Evolutionary conservation across 1,140 invertebrate genomes (phyloP).

Genomic region (Thaumetopoea pityocampa): DNA sequence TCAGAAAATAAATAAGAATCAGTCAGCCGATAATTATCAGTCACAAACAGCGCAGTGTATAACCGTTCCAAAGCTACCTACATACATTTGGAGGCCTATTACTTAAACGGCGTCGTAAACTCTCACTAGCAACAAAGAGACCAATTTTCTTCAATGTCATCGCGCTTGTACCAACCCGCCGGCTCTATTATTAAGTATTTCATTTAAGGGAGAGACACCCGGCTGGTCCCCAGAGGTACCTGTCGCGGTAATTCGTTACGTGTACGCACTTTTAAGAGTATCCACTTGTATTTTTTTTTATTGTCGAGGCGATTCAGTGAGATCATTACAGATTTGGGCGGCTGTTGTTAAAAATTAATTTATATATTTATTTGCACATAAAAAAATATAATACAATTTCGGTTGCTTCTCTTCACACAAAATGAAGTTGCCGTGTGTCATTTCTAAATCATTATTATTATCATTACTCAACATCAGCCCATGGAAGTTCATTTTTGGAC

Average conservation of each 20-base stretch:
- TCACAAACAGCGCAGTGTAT: too few relatives aligned
- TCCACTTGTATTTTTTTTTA: slow-evolving; percentile 45
- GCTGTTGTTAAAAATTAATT: too few relatives aligned
- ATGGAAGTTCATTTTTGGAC: too few relatives aligned
- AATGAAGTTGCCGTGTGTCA: too few relatives aligned
- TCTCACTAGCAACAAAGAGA: slow-evolving; percentile 34
- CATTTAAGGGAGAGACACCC: slow-evolving; percentile 57
- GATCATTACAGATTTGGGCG: background rate
- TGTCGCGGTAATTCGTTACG: slow-evolving; percentile 64
- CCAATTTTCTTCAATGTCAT: slow-evolving; percentile 44
- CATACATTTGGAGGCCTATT: slow-evolving; percentile 8
- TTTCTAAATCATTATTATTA: too few relatives aligned
- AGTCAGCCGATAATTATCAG: too few relatives aligned
- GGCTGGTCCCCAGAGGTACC: slow-evolving; percentile 53
- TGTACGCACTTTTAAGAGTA: slow-evolving; percentile 42
- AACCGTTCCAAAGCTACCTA: too few relatives aligned
- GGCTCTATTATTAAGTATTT: slow-evolving; percentile 64
- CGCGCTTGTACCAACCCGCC: slow-evolving; percentile 43
- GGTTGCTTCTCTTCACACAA: too few relatives aligned
- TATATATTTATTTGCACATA: too few relatives aligned
- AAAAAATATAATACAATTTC: too few relatives aligned
- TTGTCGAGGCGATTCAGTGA: slow-evolving; percentile 44
- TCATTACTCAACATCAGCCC: too few relatives aligned
- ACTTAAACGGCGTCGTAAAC: slow-evolving; percentile 28
- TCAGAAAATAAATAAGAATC: too few relatives aligned